Evolutionary conservation across 2,797 vertebrate genomes (phyloP).

Genomic region (Squalus acanthias): DNA sequence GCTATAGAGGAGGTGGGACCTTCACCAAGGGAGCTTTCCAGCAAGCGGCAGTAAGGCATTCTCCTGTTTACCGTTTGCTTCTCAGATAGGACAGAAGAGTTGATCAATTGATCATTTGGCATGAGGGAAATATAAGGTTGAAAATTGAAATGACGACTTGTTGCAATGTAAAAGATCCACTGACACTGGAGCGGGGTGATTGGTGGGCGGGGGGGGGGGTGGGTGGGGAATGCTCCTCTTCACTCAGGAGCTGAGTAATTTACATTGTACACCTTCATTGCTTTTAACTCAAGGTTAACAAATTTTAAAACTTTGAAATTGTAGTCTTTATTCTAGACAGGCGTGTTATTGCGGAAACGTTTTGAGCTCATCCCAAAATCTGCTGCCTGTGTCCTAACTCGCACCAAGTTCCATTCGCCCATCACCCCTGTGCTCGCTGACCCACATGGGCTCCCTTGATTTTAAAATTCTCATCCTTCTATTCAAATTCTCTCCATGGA

Average conservation of each 20-base stretch:
- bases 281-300: neutral
- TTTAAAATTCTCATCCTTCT: neutral
- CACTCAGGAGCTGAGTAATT: neutral
- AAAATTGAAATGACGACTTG: neutral
- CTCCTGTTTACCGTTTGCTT: neutral
- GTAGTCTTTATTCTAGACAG: neutral
- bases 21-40: constrained; percentile 96
- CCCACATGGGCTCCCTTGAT: neutral
- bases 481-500: too few relatives aligned
- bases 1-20: constrained; percentile 89
- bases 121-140: neutral
- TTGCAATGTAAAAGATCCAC: neutral
- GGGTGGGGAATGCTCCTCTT: neutral
- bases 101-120: neutral
- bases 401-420: neutral
- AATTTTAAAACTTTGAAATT: neutral
- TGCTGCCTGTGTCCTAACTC: neutral
- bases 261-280: neutral
- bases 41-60: constrained; percentile 80
- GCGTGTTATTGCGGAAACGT: neutral
- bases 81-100: neutral
- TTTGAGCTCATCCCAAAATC: neutral
- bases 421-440: neutral
- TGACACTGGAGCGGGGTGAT: too few relatives aligned
- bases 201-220: too few relatives aligned